These are phyloP conservation scores for Zapornia atra DNA, from an alignment of 2,113 vertebrate genomes.

Conservation along the genomic window DNA sequence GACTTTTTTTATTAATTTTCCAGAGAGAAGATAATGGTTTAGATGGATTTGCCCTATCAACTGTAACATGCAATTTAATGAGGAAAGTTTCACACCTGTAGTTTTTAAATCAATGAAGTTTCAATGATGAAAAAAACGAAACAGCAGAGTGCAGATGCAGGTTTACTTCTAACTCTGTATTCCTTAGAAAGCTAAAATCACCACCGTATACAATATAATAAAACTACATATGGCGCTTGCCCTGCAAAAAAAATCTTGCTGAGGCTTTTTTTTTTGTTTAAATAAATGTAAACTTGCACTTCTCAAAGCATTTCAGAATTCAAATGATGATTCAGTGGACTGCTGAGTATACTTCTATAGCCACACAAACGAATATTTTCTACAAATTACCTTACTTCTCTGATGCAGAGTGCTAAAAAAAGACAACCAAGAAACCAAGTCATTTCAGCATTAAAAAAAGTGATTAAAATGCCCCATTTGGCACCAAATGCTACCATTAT, in stretches of 20 bases:
- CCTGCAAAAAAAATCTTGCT: neutral
- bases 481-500: conserved; percentile 46
- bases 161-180: neutral
- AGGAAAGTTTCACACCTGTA: conserved; percentile 29
- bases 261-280: neutral
- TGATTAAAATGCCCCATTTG: conserved; percentile 63
- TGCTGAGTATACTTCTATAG: neutral
- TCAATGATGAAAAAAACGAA: neutral
- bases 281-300: neutral
- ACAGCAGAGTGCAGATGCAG: neutral
- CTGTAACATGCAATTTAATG: conserved; percentile 12
- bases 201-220: neutral
- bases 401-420: neutral
- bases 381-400: conserved; percentile 34
- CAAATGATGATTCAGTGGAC: neutral
- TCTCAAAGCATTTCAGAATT: neutral
- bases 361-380: neutral
- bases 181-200: conserved; percentile 21
- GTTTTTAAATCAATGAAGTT: conserved; percentile 47
- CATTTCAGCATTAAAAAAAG: conserved; percentile 45
- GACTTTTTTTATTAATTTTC: neutral
- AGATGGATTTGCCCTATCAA: conserved; percentile 28
- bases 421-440: neutral
- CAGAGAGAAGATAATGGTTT: neutral
- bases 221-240: neutral